Percentiles rank a stretch among this genome's conserved stretches.
phyloP scores from a whole-genome alignment of 2,888 invertebrate species.

The Crossocerus cetratus region DNA sequence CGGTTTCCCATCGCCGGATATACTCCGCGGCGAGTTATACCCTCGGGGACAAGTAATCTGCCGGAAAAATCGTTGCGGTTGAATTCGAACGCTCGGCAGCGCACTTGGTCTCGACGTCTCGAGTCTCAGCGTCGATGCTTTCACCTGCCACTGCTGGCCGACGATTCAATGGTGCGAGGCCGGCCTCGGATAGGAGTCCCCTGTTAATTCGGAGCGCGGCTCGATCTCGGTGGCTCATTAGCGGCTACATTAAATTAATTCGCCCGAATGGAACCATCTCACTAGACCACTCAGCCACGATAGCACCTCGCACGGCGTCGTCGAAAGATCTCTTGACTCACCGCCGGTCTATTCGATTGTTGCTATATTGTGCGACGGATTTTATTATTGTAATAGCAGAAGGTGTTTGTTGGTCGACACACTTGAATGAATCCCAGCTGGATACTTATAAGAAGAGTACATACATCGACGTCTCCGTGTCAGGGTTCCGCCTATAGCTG shows the following conservation, averaged over 20 bases:
- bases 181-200: not conserved
- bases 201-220: not conserved
- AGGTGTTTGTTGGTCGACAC: no score
- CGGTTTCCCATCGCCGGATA: no score
- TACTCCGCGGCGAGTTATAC: no score
- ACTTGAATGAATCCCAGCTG: no score
- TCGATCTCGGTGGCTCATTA: not conserved
- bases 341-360: conserved; percentile 17
- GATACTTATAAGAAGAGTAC: no score
- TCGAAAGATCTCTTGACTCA: conserved; percentile 38
- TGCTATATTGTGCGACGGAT: no score
- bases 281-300: conserved; percentile 24
- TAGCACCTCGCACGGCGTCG: conserved; percentile 41
- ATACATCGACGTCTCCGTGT: not conserved
- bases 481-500: not conserved
- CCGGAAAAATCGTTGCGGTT: no score
- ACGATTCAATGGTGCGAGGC: no score
- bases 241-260: not conserved
- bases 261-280: conserved; percentile 1
- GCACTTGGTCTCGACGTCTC: no score
- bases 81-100: no score
- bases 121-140: not conserved
- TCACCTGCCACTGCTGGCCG: not conserved
- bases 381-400: no score
- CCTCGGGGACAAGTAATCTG: no score